Evolutionary conservation across 2,888 invertebrate species (phyloP).

Genomic region (Kryphioiulus occultus): DNA sequence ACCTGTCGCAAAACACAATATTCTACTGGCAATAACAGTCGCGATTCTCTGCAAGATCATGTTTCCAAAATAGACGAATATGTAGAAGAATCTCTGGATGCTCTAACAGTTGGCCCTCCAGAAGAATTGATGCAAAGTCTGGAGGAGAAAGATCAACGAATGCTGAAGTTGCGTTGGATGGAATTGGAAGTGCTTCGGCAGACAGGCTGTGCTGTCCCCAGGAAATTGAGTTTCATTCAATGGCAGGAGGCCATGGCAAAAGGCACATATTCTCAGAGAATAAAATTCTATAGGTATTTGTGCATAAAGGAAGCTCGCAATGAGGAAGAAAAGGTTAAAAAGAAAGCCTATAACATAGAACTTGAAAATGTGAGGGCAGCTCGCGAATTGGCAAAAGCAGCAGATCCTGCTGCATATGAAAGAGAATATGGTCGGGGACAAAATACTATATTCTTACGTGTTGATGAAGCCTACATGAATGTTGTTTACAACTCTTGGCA

Average conservation of each 20-base stretch:
- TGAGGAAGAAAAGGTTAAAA: neutral
- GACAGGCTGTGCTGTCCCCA: slow-evolving; percentile 37
- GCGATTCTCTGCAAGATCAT: neutral
- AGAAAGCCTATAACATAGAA: neutral
- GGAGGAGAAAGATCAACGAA: slow-evolving; percentile 26
- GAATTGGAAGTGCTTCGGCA: slow-evolving; percentile 46
- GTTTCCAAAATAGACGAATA: neutral
- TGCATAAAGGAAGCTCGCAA: slow-evolving; percentile 39
- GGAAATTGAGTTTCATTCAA: neutral
- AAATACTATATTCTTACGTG: slow-evolving; percentile 70
- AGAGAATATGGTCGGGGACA: slow-evolving; percentile 41
- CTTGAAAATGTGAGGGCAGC: neutral
- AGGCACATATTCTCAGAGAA: neutral
- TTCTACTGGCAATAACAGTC: neutral
- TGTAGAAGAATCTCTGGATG: neutral
- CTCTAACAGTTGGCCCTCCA: neutral
- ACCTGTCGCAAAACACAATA: neutral
- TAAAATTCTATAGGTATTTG: slow-evolving; percentile 37
- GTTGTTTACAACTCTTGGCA: slow-evolving; percentile 69
- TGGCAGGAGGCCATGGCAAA: slow-evolving; percentile 39
- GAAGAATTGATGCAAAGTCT: neutral
- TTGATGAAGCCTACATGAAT: slow-evolving; percentile 72
- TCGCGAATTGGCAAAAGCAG: neutral
- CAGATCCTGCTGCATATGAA: slow-evolving; percentile 37
- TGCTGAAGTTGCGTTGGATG: slow-evolving; percentile 25